A percentile compares a stretch with the other conserved stretches of the same genome.
Conservation (phyloP, 2,888 invertebrate species). For the Agrotis exclamationis region DNA sequence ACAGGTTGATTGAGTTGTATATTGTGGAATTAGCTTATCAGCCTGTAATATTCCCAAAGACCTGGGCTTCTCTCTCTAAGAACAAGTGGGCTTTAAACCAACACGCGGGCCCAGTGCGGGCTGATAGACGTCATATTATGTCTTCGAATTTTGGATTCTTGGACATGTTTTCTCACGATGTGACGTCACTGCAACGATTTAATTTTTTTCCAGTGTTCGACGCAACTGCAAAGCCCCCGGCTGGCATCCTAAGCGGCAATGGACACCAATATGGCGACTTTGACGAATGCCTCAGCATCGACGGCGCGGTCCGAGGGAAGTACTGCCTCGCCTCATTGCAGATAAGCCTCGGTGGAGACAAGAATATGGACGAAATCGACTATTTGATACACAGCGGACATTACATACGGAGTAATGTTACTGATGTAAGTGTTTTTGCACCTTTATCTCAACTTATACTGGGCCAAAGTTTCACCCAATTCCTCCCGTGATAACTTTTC, state of each 20-base stretch:
- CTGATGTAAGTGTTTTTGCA: constrained; percentile 85
- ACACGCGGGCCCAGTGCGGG: too few relatives aligned
- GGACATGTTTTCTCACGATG: too few relatives aligned
- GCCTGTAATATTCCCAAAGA: too few relatives aligned
- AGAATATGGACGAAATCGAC: constrained; percentile 79
- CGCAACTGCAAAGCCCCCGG: constrained; percentile 93
- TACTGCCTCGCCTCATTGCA: constrained; percentile 93
- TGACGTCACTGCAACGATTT: neutral
- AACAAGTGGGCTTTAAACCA: too few relatives aligned
- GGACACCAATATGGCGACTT: constrained; percentile 94
- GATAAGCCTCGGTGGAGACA: constrained; percentile 76
- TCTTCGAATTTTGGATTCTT: too few relatives aligned
- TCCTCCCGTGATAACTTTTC: too few relatives aligned
- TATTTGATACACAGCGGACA: constrained; percentile 89
- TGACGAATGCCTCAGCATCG: constrained; percentile 92
- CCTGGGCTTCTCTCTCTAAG: too few relatives aligned
- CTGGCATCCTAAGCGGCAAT: constrained; percentile 93
- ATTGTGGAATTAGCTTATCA: too few relatives aligned
- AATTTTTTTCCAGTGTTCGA: constrained; percentile 92
- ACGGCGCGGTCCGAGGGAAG: constrained; percentile 91
- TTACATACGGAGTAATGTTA: constrained; percentile 88
- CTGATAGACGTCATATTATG: too few relatives aligned
- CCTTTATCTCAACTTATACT: neutral
- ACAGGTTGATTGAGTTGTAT: too few relatives aligned
- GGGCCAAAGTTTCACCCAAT: too few relatives aligned